These are phyloP conservation scores for Patella caerulea DNA, from an alignment of 2,888 invertebrate species.

Conservation along the genomic window DNA sequence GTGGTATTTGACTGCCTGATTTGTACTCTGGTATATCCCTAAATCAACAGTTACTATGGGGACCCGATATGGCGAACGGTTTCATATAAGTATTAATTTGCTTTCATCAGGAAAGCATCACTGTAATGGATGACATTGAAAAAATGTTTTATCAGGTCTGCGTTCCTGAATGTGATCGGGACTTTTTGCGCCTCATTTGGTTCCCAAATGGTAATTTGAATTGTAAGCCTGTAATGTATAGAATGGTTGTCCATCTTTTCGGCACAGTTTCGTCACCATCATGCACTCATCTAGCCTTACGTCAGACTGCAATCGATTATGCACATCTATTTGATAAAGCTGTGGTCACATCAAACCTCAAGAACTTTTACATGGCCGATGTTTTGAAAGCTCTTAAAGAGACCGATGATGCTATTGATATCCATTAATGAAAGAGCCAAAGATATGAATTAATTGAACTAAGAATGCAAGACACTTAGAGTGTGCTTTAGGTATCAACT, in stretches of 20 bases:
- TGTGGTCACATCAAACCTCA: not conserved
- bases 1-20: constrained; percentile 38
- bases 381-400: constrained; percentile 15
- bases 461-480: constrained; percentile 22
- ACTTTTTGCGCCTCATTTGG: constrained; percentile 29
- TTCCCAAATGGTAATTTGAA: not conserved
- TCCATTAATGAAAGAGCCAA: constrained; percentile 30
- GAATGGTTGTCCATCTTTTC: constrained; percentile 23
- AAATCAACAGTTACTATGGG: constrained; percentile 28
- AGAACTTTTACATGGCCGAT: constrained; percentile 33
- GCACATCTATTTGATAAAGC: no score
- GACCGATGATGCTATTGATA: constrained; percentile 21
- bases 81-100: constrained; percentile 30
- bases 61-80: constrained; percentile 32
- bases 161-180: constrained; percentile 25
- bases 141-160: constrained; percentile 34
- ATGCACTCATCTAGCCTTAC: constrained; percentile 20
- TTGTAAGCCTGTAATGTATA: constrained; percentile 13
- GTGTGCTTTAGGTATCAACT: constrained; percentile 43
- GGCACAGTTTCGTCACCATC: constrained; percentile 19
- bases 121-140: constrained; percentile 33
- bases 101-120: constrained; percentile 30
- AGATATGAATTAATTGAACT: constrained; percentile 14
- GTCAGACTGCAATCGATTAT: constrained; percentile 10
- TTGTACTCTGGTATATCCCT: constrained; percentile 24